These are phyloP conservation scores for Arvicanthis niloticus DNA, from an alignment of 2,113 vertebrate species.

Conservation along the genomic window DNA sequence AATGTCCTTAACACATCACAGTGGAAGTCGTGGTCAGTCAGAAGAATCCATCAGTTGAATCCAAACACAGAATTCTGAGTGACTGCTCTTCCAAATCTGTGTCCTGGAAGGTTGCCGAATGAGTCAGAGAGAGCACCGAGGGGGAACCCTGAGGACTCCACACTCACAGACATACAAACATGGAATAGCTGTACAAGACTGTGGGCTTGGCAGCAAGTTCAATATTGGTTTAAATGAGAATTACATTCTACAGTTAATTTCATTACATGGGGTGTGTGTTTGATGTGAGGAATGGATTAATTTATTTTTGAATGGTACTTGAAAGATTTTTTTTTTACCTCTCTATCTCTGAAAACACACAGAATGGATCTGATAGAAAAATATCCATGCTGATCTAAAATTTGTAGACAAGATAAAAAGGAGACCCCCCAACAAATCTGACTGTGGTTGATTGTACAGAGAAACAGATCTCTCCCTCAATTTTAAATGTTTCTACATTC, in stretches of 20 bases:
- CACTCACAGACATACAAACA: slow-evolving; percentile 32
- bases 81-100: neutral
- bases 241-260: slow-evolving; percentile 79
- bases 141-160: neutral
- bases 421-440: neutral
- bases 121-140: neutral
- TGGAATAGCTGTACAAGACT: slow-evolving; percentile 49
- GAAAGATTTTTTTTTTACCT: slow-evolving; percentile 75
- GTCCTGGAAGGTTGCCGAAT: neutral
- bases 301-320: slow-evolving; percentile 82
- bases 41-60: neutral
- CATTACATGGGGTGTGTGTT: slow-evolving; percentile 61
- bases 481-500: slow-evolving; percentile 48
- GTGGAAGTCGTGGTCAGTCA: neutral
- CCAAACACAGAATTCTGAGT: neutral
- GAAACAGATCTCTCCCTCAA: neutral
- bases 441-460: neutral
- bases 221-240: slow-evolving; percentile 84
- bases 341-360: slow-evolving; percentile 72
- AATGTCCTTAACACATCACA: neutral
- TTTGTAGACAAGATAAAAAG: neutral
- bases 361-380: slow-evolving; percentile 43
- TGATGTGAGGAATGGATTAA: slow-evolving; percentile 81
- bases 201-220: slow-evolving; percentile 76
- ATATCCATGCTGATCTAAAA: neutral